Percentiles rank a stretch among this genome's conserved stretches.
Evolutionary conservation across 2,797 vertebrate species (phyloP).

Genomic region (Setipinna tenuifilis): DNA sequence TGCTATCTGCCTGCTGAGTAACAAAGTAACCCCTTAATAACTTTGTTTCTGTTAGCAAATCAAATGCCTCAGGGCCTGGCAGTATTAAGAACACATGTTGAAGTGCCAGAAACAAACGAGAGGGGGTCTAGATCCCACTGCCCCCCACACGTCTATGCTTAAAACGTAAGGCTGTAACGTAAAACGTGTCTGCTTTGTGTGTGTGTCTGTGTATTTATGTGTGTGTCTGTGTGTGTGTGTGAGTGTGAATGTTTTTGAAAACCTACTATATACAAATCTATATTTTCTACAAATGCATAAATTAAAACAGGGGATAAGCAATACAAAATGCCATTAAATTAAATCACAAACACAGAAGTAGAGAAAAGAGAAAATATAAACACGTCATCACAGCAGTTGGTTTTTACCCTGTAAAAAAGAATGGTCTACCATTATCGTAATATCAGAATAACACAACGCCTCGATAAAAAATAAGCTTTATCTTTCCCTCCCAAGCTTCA

Average conservation of each 20-base stretch:
- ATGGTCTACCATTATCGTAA: conserved; percentile 81
- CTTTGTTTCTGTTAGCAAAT: conserved; percentile 82
- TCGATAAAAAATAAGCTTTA: conserved; percentile 81
- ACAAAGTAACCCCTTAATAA: conserved; percentile 83
- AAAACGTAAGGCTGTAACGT: conserved; percentile 88
- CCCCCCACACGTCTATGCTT: conserved; percentile 82
- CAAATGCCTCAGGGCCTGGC: conserved; percentile 84
- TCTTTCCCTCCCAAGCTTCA: conserved; percentile 80
- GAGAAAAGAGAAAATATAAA: conserved; percentile 85
- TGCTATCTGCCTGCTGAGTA: conserved; percentile 82
- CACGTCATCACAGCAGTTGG: conserved; percentile 93
- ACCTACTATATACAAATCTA: conserved; percentile 96
- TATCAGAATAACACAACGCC: conserved; percentile 80
- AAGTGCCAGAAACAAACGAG: conserved; percentile 85
- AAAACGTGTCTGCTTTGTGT: conserved; percentile 74
- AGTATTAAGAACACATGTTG: conserved; percentile 89
- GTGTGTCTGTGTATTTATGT: conserved; percentile 43
- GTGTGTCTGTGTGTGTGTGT: conserved; percentile 50
- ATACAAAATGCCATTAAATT: conserved; percentile 90
- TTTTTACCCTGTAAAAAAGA: conserved; percentile 98
- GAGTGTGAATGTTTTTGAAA: conserved; percentile 62
- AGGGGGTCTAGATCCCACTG: conserved; percentile 80
- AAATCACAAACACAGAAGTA: conserved; percentile 88
- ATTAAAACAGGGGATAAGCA: conserved; percentile 91
- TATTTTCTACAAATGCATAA: conserved; percentile 94